These are phyloP conservation scores for Rhynchophorus ferrugineus DNA, from an alignment of 1,140 invertebrate genomes.

Conservation along the genomic window DNA sequence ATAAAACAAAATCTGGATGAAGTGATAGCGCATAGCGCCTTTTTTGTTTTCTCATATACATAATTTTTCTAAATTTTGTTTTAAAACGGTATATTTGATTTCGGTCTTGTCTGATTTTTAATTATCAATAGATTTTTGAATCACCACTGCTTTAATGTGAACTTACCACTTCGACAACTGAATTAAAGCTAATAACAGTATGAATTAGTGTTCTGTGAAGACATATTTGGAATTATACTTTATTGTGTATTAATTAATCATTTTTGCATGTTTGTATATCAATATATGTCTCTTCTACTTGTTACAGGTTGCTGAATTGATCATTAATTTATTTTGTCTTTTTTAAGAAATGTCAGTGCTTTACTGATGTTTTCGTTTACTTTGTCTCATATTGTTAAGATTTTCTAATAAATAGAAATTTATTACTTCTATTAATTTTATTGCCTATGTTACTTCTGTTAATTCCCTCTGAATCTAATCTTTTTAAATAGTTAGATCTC, in stretches of 20 bases:
- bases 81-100: not conserved
- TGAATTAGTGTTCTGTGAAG: not conserved
- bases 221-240: not conserved
- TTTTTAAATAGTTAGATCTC: too few relatives aligned
- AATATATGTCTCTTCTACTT: not conserved
- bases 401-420: slow-evolving; percentile 21
- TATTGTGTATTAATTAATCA: not conserved
- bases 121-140: slow-evolving; percentile 4
- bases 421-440: slow-evolving; percentile 10
- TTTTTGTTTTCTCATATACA: slow-evolving; percentile 14
- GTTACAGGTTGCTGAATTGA: not conserved
- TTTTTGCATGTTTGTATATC: not conserved
- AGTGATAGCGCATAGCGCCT: slow-evolving; percentile 26
- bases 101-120: not conserved
- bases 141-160: not conserved
- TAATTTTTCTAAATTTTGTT: slow-evolving; percentile 2
- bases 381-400: slow-evolving; percentile 17
- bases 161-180: not conserved
- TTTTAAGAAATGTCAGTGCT: not conserved
- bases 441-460: too few relatives aligned
- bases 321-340: not conserved
- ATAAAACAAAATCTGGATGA: slow-evolving; percentile 8
- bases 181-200: not conserved
- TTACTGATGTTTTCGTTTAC: slow-evolving; percentile 3
- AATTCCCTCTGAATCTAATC: too few relatives aligned